These are phyloP conservation scores for Hydropsyche tenuis DNA, from an alignment of 1,140 invertebrate species.

Conservation along the genomic window DNA sequence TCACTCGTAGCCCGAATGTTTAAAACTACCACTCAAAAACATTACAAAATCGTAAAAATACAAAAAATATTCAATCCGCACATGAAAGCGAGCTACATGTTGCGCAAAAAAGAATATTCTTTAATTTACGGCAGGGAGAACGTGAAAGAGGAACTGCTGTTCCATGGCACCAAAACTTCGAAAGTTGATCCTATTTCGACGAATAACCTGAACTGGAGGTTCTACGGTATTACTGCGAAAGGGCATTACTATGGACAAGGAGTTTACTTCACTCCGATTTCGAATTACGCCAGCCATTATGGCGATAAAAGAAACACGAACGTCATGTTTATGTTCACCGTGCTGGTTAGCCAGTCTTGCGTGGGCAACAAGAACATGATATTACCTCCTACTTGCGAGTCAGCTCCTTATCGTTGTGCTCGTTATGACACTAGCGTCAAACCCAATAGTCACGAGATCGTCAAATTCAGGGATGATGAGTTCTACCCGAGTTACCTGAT, in stretches of 20 bases:
- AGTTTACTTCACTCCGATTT: neutral
- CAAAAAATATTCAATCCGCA: neutral
- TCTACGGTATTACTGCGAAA: neutral
- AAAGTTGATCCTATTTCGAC: neutral
- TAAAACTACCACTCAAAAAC: neutral
- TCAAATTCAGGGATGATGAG: constrained; percentile 53
- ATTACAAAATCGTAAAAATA: neutral
- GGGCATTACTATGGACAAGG: no score
- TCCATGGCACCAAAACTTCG: neutral
- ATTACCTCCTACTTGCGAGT: neutral
- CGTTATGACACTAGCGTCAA: neutral
- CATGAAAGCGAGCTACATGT: neutral
- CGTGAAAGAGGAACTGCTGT: neutral
- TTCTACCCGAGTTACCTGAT: constrained; percentile 53
- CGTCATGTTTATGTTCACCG: no score
- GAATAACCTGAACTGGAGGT: neutral
- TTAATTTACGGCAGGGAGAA: neutral
- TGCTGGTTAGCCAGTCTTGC: no score
- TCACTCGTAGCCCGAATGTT: no score
- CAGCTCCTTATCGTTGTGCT: neutral
- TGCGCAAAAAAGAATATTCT: neutral
- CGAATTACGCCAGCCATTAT: no score
- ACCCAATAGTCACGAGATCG: constrained; percentile 29
- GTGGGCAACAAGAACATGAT: neutral
- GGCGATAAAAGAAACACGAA: no score